Conservation (phyloP, 2,797 vertebrate species). For the Agapornis canus region DNA sequence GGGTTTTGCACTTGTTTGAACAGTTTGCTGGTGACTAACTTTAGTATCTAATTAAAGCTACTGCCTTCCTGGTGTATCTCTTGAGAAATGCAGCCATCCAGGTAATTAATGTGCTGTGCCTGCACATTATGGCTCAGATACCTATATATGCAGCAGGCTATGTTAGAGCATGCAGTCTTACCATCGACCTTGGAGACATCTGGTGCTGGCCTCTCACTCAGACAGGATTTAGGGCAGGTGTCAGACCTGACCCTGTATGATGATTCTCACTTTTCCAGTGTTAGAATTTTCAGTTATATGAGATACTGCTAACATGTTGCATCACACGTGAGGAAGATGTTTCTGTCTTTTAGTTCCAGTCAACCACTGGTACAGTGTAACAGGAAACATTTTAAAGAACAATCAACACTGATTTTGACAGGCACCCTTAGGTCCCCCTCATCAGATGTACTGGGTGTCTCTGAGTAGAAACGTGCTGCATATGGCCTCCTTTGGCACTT, state of each 20-base stretch:
- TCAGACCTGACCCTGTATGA: neutral
- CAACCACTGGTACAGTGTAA: neutral
- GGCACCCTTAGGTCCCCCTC: neutral
- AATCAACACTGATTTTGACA: neutral
- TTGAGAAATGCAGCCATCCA: neutral
- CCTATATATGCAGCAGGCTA: neutral
- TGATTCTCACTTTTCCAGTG: neutral
- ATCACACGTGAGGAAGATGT: neutral
- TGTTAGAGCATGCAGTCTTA: neutral
- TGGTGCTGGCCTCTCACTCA: neutral
- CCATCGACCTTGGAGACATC: neutral
- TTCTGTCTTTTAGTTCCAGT: neutral
- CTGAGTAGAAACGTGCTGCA: neutral
- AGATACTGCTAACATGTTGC: neutral
- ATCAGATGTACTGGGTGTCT: neutral
- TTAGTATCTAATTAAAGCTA: neutral
- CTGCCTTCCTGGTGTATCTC: neutral
- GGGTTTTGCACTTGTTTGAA: neutral
- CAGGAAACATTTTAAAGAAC: neutral
- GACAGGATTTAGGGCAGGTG: neutral
- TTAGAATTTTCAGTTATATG: neutral
- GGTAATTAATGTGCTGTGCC: conserved; percentile 13
- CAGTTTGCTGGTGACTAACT: neutral
- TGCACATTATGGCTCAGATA: neutral
- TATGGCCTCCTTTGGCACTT: neutral